Evolutionary conservation across 2,888 invertebrate species (phyloP).

Genomic region (Melikaiella ostensackeni): DNA sequence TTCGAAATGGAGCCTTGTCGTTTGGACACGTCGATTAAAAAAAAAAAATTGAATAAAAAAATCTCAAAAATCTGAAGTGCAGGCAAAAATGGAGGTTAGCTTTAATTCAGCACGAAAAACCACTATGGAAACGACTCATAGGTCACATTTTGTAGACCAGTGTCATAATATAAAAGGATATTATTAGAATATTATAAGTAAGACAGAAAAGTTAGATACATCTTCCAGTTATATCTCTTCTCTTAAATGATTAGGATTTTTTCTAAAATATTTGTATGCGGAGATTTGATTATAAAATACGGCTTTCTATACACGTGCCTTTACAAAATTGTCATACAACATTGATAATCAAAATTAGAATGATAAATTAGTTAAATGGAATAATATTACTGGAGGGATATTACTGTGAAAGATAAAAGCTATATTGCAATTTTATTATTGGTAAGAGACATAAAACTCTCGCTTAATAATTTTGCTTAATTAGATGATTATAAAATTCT

Average conservation of each 20-base stretch:
- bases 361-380: neutral
- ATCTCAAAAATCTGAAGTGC: no score
- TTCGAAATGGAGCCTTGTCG: no score
- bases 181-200: conserved; percentile 33
- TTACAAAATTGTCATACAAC: neutral
- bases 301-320: conserved; percentile 35
- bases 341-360: conserved; percentile 8
- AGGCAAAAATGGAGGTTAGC: no score
- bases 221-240: conserved; percentile 25
- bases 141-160: no score
- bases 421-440: conserved; percentile 12
- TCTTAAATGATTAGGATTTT: neutral
- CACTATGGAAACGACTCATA: no score
- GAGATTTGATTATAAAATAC: neutral
- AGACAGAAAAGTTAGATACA: neutral
- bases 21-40: no score
- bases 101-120: no score
- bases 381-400: conserved; percentile 4
- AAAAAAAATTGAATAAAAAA: no score
- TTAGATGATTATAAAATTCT: conserved; percentile 17
- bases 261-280: neutral
- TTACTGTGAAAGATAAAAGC: neutral
- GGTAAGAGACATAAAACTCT: conserved; percentile 28
- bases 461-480: conserved; percentile 24
- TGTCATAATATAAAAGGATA: conserved; percentile 18